Base-by-base conservation (phyloP, 2,888 invertebrate genomes). In the Mactromeris polynyma region DNA sequence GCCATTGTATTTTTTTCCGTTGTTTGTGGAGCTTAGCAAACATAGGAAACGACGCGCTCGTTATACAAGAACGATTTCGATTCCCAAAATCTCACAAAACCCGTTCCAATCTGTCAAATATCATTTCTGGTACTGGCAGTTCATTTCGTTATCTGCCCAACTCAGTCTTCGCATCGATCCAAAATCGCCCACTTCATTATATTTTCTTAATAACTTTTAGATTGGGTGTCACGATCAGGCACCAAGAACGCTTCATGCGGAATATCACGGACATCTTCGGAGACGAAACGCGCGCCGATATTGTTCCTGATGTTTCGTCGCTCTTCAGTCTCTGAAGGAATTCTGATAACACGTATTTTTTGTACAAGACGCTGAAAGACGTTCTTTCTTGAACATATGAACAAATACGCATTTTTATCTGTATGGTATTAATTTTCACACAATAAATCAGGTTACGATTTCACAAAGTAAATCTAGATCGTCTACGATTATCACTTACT, bases 151-250 rank as follows among this genome's bases (percentile, higher is more conserved):
- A 91, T 91, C 91, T 91, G 89, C 89, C 90, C 87, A 46, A 69
- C 42, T 77, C 91, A 91, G 89, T 83, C 89, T 80, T 21, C 58
- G 14, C 78, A 89, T 90, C 86, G 89, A 89, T 91, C 90, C 64
- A 36, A 31, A 36, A 81, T 80, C 73, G 85, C 83, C 87, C 85
- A 91, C 91, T 91, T 91, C 91, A 91, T 91, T 91, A 91, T 88
- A 83, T 89, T 90, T 91, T 87, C 82, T 90, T 91, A 91, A 91
- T 91, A 91, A 91, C 85, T 91, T 91, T 90, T 91, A 90, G 91
- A 91, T 91, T 89, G 89, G 83, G 80, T 91, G 91, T 91, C 91
- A 91, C 88, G 87, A 82, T 85, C 91, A 91, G 91, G 42, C 87
- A 81, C 79, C 84, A 38, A 78, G 54, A 89, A 88, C 83, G 84